phyloP scores from a whole-genome alignment of 2,797 vertebrate species.

The Onychomys torridus region DNA sequence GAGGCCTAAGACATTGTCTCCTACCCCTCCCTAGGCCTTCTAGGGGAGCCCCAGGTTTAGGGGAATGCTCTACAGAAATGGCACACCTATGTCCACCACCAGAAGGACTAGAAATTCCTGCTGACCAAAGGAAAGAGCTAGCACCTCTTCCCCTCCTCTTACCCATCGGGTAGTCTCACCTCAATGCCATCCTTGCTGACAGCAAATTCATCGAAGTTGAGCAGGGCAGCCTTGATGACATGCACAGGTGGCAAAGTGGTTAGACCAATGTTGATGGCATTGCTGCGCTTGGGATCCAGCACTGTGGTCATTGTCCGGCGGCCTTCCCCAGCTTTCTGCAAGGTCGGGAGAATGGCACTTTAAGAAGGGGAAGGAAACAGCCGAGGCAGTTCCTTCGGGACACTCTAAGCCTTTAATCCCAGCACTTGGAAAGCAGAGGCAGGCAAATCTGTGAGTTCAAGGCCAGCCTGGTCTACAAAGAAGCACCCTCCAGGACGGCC shows the following conservation, averaged over 20 bases:
- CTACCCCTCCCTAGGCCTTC: neutral
- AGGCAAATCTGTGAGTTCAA: neutral
- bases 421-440: neutral
- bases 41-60: neutral
- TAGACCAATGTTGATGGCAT: slow-evolving; percentile 98
- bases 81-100: neutral
- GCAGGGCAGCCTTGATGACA: slow-evolving; percentile 95
- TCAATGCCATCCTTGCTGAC: slow-evolving; percentile 98
- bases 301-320: slow-evolving; percentile 93
- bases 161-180: slow-evolving; percentile 86
- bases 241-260: slow-evolving; percentile 94
- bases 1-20: slow-evolving; percentile 4
- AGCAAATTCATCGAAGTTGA: slow-evolving; percentile 96
- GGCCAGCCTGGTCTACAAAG: neutral
- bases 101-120: slow-evolving; percentile 1
- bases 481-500: neutral
- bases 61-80: slow-evolving; percentile 32
- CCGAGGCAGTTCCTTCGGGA: neutral
- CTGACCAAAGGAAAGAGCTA: neutral
- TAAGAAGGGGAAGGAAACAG: neutral
- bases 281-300: slow-evolving; percentile 96
- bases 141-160: neutral
- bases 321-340: slow-evolving; percentile 92
- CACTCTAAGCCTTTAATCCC: neutral
- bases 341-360: slow-evolving; percentile 16